Evolutionary conservation across 1,140 invertebrate genomes (phyloP).

Genomic region (Lepeophtheirus salmonis): DNA sequence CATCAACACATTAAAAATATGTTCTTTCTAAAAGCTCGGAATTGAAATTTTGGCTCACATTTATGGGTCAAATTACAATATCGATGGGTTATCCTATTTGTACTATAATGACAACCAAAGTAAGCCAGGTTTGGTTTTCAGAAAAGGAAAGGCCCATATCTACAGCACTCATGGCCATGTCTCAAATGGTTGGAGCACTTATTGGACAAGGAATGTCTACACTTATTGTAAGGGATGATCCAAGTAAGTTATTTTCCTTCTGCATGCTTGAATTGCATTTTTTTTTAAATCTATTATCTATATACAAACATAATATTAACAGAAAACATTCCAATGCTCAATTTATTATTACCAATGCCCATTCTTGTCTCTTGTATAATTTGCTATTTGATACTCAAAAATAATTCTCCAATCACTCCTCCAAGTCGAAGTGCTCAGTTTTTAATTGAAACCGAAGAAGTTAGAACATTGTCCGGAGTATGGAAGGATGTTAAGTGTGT

Average conservation of each 20-base stretch:
- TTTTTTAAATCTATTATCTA: background rate
- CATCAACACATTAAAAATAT: background rate
- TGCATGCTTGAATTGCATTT: no score
- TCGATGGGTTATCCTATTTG: background rate
- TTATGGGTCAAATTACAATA: background rate
- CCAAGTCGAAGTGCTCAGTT: background rate
- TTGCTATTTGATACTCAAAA: background rate
- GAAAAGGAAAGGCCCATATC: background rate
- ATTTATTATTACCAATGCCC: background rate
- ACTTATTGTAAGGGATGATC: background rate
- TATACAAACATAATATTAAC: background rate
- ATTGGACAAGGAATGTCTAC: background rate
- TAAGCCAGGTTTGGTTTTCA: background rate
- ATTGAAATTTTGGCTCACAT: background rate
- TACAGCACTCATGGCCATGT: background rate
- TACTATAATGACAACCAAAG: background rate
- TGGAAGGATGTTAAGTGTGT: background rate
- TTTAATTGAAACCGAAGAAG: background rate
- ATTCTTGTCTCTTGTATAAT: background rate
- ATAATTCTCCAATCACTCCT: background rate
- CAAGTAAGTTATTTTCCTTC: background rate
- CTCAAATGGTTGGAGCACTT: background rate
- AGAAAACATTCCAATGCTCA: background rate
- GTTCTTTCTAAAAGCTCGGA: background rate
- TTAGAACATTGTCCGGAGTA: background rate